Conservation (phyloP, 2,888 invertebrate genomes). For the Osedax frankpressi region DNA sequence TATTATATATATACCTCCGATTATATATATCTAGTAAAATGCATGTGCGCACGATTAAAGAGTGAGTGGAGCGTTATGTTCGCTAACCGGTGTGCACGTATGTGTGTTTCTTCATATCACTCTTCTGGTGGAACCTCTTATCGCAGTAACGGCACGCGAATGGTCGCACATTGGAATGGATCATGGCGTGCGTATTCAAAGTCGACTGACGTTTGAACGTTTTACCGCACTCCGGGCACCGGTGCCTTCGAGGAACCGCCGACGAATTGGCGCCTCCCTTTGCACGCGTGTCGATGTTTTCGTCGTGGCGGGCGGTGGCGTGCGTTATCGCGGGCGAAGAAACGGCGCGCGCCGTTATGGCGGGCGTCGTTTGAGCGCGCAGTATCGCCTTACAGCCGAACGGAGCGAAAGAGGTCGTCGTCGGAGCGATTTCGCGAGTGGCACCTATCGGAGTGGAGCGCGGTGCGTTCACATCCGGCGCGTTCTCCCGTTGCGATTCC, state of each 20-base stretch:
- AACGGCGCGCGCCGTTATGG: constrained; percentile 89
- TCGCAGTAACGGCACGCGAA: constrained; percentile 96
- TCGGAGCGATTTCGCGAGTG: constrained; percentile 85
- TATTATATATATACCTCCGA: too few relatives aligned
- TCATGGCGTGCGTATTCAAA: constrained; percentile 84
- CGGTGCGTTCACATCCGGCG: constrained; percentile 77
- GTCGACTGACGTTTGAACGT: constrained; percentile 89
- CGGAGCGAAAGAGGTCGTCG: constrained; percentile 92
- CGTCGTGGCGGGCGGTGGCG: too few relatives aligned
- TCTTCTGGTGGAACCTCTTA: constrained; percentile 94
- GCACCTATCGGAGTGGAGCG: constrained; percentile 85
- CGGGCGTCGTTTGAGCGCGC: constrained; percentile 98
- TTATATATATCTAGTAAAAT: too few relatives aligned
- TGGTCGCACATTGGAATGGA: constrained; percentile 89
- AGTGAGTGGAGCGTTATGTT: too few relatives aligned
- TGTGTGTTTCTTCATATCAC: constrained; percentile 98
- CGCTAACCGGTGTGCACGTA: constrained; percentile 75
- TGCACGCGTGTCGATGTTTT: too few relatives aligned
- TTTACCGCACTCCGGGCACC: constrained; percentile 88
- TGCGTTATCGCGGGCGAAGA: too few relatives aligned
- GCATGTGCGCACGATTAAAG: too few relatives aligned
- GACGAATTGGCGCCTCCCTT: too few relatives aligned
- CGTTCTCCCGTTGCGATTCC: constrained; percentile 60
- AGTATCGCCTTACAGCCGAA: constrained; percentile 97
- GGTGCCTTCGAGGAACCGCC: too few relatives aligned